Percentiles rank a stretch among this genome's conserved stretches.
These are phyloP conservation scores for Camponotus pennsylvanicus DNA, from an alignment of 1,140 invertebrate genomes.

Conservation along the genomic window DNA sequence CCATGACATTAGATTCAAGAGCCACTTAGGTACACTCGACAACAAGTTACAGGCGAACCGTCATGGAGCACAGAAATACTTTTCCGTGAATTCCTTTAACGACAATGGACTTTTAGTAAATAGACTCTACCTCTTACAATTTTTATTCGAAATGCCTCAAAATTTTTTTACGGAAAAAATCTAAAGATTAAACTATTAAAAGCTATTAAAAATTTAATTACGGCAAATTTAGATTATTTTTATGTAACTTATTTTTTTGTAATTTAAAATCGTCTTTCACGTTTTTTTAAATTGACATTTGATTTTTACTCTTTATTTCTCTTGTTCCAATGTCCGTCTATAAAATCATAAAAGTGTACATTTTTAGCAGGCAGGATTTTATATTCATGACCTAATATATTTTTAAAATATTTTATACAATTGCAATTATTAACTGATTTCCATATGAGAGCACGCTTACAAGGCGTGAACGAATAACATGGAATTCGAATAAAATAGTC, in stretches of 20 bases:
- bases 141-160: neutral
- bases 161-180: too few species aligned
- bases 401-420: neutral
- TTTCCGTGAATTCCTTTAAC: neutral
- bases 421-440: too few species aligned
- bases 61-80: slow-evolving; percentile 12
- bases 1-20: slow-evolving; percentile 34
- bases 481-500: too few species aligned
- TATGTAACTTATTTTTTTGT: too few species aligned
- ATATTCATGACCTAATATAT: neutral
- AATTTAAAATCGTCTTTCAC: too few species aligned
- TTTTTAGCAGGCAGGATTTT: neutral
- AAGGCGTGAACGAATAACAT: too few species aligned
- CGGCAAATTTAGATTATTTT: too few species aligned
- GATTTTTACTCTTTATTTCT: neutral
- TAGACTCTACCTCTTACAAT: neutral
- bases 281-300: too few species aligned
- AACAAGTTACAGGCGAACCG: slow-evolving; percentile 38
- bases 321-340: neutral
- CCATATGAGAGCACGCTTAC: too few species aligned
- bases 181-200: too few species aligned
- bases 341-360: neutral
- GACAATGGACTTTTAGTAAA: neutral
- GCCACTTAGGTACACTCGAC: slow-evolving; percentile 52
- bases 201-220: too few species aligned